phyloP scores from a whole-genome alignment of 2,797 vertebrate genomes.

The Brotula barbata region DNA sequence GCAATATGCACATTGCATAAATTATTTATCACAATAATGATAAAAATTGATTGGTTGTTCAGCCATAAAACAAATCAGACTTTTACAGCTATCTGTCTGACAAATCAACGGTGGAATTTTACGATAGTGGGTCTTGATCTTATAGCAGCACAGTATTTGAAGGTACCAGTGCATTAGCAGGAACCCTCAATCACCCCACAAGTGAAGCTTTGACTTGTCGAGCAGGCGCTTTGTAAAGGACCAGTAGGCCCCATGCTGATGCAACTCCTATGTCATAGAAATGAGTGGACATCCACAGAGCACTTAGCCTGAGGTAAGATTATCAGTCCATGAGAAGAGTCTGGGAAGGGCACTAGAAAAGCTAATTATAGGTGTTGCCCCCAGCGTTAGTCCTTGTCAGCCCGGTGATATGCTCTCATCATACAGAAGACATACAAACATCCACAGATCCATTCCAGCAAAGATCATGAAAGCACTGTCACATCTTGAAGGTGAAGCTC shows the following conservation, averaged over 20 bases:
- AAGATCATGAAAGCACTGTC: neutral
- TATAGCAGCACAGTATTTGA: too few relatives aligned
- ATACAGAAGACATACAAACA: slow-evolving; percentile 25
- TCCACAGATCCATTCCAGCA: neutral
- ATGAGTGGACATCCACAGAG: slow-evolving; percentile 30
- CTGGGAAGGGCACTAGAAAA: slow-evolving; percentile 46
- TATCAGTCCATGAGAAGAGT: slow-evolving; percentile 43
- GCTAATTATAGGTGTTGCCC: slow-evolving; percentile 71
- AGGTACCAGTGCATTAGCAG: slow-evolving; percentile 29
- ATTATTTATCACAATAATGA: too few relatives aligned
- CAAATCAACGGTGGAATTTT: too few relatives aligned
- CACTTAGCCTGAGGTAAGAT: slow-evolving; percentile 44
- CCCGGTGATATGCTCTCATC: slow-evolving; percentile 50
- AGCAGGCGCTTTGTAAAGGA: slow-evolving; percentile 42
- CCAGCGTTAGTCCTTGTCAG: slow-evolving; percentile 56
- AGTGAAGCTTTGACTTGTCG: slow-evolving; percentile 22
- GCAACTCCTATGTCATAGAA: slow-evolving; percentile 54
- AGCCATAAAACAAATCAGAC: too few relatives aligned
- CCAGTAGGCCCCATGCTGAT: slow-evolving; percentile 43
- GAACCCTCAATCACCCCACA: slow-evolving; percentile 40
- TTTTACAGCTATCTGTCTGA: too few relatives aligned
- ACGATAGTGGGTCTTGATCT: too few relatives aligned
- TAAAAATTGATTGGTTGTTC: too few relatives aligned
- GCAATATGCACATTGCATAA: too few relatives aligned
- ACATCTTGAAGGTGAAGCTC: neutral